Evolutionary conservation across 37 sponge, comb jelly and placozoan genomes (phyloP), one percentile per base, ranked within the genome.

Genomic region (Mnemiopsis leidyi): DNA sequence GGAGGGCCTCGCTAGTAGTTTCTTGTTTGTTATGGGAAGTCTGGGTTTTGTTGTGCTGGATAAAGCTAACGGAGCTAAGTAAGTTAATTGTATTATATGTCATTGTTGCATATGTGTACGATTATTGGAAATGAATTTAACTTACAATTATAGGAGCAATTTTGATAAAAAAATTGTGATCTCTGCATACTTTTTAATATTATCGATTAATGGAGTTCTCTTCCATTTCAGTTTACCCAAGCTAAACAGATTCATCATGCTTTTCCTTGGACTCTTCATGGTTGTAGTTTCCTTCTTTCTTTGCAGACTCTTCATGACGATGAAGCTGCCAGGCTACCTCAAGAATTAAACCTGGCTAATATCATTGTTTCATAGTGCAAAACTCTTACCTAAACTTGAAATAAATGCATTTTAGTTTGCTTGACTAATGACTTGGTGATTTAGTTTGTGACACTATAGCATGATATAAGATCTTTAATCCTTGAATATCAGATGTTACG

Each of bases 1-100:
- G 99, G 99, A 99, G 69, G 99, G 99, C 0, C 94, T 99, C 34
- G 97, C 98, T 5, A 97, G 97, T 26, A 95, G 97, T 38, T 99
- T 99, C 79, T 93, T 99, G 25, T 99, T 97, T 93, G 90, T 94
- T 13, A 77, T 96, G 30, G 97, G 99, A 0, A 95, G 95, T 28
- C 68, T 97, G 16, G 97, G 99, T 5, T 97, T 99, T 83, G 95
- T 99, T 29, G 93, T 99, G 7, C 69, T 99, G 71, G 99, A 99
- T 31, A 95, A 96, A 0, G 95, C 97, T 30, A 96, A 97, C 61
- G 69, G 85, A 23, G 90, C 90, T n/a, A 85, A 85, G 90, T 85
- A 28, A 85, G 90, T 85, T 40, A 5, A 29, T 71, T 71, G 25
- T 71, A 2, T 71, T 71, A 3, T 71, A 28, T 23, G 73, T 5